Percentiles rank a stretch among this genome's conserved stretches.
Conservation (phyloP, 2,888 invertebrate genomes). For the Lydus trimaculatus region DNA sequence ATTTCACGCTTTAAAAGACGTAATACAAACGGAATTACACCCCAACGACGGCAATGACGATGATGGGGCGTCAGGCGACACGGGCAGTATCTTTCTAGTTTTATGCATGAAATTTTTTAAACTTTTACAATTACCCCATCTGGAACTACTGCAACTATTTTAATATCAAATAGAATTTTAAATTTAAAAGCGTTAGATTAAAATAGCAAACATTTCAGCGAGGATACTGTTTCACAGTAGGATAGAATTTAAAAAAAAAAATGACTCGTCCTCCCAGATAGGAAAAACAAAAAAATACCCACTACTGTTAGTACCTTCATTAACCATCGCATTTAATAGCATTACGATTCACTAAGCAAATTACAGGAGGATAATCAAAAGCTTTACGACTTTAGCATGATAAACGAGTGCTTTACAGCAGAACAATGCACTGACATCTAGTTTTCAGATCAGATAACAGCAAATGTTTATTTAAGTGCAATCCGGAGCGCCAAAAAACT, state of each 20-base stretch:
- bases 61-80: background rate
- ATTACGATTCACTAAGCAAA: conserved; percentile 29
- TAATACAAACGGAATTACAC: conserved; percentile 10
- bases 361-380: conserved; percentile 29
- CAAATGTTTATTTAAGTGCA: background rate
- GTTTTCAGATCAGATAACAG: background rate
- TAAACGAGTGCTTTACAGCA: conserved; percentile 25
- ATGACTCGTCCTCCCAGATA: background rate
- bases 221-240: background rate
- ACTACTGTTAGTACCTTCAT: conserved; percentile 22
- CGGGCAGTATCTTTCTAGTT: conserved; percentile 10
- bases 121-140: conserved; percentile 18
- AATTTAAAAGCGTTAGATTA: conserved; percentile 1
- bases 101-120: conserved; percentile 22
- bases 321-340: conserved; percentile 27
- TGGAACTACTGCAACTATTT: conserved; percentile 12
- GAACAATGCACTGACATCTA: conserved; percentile 1
- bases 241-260: background rate
- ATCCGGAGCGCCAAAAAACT: background rate
- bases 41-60: conserved; percentile 2
- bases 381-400: conserved; percentile 32
- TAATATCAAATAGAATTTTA: conserved; percentile 8
- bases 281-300: background rate
- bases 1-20: conserved; percentile 10
- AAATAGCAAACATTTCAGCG: background rate